Evolutionary conservation across 2,113 vertebrate species (phyloP).

Genomic region (Phoxinus phoxinus): DNA sequence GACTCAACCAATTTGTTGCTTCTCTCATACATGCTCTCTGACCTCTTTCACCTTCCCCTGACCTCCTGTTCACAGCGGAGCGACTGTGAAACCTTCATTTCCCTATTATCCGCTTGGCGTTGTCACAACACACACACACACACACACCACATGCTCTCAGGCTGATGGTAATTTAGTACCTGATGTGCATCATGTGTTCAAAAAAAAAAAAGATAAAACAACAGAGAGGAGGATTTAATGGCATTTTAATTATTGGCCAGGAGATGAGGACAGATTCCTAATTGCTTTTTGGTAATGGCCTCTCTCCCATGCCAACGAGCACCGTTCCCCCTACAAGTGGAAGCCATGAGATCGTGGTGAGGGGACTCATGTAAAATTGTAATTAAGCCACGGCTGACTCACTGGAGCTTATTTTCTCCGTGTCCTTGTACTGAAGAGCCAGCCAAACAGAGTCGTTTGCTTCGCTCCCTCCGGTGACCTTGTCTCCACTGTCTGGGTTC

Average conservation of each 20-base stretch:
- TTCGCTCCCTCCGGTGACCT: background rate
- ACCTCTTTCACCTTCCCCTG: background rate
- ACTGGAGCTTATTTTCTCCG: slow-evolving; percentile 6
- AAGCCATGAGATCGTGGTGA: slow-evolving; percentile 37
- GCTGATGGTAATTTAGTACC: slow-evolving; percentile 40
- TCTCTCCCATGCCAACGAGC: slow-evolving; percentile 53
- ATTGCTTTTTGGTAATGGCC: slow-evolving; percentile 54
- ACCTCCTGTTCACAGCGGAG: background rate
- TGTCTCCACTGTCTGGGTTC: background rate
- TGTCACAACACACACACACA: slow-evolving; percentile 6
- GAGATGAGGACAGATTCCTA: slow-evolving; percentile 38
- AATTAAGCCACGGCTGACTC: slow-evolving; percentile 38
- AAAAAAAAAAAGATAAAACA: slow-evolving; percentile 37
- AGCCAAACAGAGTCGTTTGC: background rate
- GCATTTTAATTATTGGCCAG: slow-evolving; percentile 55
- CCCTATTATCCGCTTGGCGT: slow-evolving; percentile 18
- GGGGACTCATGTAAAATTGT: slow-evolving; percentile 43
- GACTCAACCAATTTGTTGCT: background rate
- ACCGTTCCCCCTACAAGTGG: slow-evolving; percentile 43
- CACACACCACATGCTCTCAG: background rate
- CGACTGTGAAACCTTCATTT: slow-evolving; percentile 28
- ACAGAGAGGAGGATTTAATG: slow-evolving; percentile 54
- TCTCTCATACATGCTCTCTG: background rate
- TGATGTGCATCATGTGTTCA: slow-evolving; percentile 3
- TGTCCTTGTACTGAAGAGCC: slow-evolving; percentile 6